Evolutionary conservation across 2,797 vertebrate genomes (phyloP), one percentile per base, ranked within the genome.

Genomic region (Phyllotis vaccarum): DNA sequence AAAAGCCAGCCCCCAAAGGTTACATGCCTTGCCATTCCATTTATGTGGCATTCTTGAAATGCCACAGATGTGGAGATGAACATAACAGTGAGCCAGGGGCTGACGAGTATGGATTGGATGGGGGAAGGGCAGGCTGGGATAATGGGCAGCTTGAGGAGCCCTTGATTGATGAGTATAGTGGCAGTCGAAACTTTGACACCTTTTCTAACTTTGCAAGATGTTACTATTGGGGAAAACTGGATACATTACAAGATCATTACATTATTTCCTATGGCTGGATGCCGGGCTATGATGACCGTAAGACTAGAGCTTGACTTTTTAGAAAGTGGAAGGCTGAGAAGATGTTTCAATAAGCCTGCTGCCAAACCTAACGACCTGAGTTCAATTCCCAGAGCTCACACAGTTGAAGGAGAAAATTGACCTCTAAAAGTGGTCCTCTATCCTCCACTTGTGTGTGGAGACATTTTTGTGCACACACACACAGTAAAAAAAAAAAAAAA

Each of bases 21-120:
- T 64, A 27, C 21, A 31, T 6, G 34, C 56, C 54, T 5, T 22
- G 21, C 14, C 86, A 62, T 12, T 78, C 80, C 80, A 52, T 80
- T 49, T 49, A 88, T 74, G 34, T 22, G 40, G 89, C 86, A 62
- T 91, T 92, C 79, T 76, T 68, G 93, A 94, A 58, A 89, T 80
- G 88, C 83, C 78, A 75, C 24, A n/a, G 60, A 16, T 16, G 22
- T 54, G 70, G 87, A 89, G 37, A 21, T 37, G 74, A 78, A 24
- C 31, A 56, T 46, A 34, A 40, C 3, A 1, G 60, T 46, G 3
- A 37, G 19, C 75, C 2, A 6, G n/a, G 58, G 40, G n/a, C 9
- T 52, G 0, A 31, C 31, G 14, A 19, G 31, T 1, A 2, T 7
- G n/a, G 49, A 9, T 52, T 10, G 8, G 54, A 49, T 12, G 27